A percentile compares a stretch with the other conserved stretches of the same genome.
These are phyloP conservation scores for Gonatopus flavifemur DNA, from an alignment of 1,140 invertebrate genomes.

Conservation along the genomic window DNA sequence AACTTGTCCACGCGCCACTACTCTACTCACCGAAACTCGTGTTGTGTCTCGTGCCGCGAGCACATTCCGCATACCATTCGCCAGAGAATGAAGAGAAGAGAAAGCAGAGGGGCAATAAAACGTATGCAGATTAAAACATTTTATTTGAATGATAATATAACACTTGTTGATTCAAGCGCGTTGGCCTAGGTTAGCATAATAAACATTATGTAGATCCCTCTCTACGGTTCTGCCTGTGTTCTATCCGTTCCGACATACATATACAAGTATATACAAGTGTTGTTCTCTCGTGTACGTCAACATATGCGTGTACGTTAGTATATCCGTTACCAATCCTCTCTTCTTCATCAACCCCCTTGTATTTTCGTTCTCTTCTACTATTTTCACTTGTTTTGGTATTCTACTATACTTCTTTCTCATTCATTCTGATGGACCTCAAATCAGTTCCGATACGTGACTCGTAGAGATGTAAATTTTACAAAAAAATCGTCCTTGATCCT, in stretches of 20 bases:
- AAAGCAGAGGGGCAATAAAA: slow-evolving; percentile 57
- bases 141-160: slow-evolving; percentile 62
- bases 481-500: too few species aligned
- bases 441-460: too few species aligned
- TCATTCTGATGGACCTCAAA: too few species aligned
- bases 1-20: slow-evolving; percentile 29
- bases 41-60: slow-evolving; percentile 50
- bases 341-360: neutral
- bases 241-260: slow-evolving; percentile 29
- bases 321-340: slow-evolving; percentile 6
- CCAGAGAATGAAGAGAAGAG: too few species aligned
- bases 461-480: too few species aligned
- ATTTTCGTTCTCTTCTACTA: too few species aligned
- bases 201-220: slow-evolving; percentile 58
- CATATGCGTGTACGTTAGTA: neutral
- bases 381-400: too few species aligned
- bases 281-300: slow-evolving; percentile 13
- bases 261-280: slow-evolving; percentile 25
- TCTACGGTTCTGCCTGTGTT: slow-evolving; percentile 21
- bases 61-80: slow-evolving; percentile 52
- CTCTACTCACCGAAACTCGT: too few species aligned
- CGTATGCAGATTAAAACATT: slow-evolving; percentile 61
- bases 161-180: slow-evolving; percentile 59
- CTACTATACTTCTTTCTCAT: too few species aligned
- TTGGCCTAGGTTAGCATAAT: slow-evolving; percentile 60